Evolutionary conservation across 2,797 vertebrate genomes (phyloP).

Genomic region (Syngnathus acus): DNA sequence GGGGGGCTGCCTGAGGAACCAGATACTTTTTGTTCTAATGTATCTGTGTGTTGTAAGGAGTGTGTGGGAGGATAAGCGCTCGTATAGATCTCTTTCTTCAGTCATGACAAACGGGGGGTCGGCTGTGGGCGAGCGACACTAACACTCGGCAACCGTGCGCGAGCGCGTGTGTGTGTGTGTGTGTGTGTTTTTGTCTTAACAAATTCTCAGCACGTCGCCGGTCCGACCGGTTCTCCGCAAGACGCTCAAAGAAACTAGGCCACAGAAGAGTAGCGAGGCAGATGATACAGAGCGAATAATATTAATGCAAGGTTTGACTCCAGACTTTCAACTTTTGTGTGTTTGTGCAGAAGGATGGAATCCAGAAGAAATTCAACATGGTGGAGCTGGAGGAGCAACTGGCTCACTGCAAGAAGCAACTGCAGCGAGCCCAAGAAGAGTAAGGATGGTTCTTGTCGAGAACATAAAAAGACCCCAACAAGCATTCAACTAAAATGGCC

Average conservation of each 20-base stretch:
- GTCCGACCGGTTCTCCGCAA: slow-evolving; percentile 28
- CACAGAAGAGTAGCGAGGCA: slow-evolving; percentile 21
- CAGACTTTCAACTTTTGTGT: neutral
- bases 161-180: neutral
- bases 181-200: neutral
- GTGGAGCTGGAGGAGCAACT: slow-evolving; percentile 73
- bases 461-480: neutral
- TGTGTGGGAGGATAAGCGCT: slow-evolving; percentile 55
- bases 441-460: slow-evolving; percentile 55
- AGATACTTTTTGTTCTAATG: neutral
- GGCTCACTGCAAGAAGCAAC: slow-evolving; percentile 67
- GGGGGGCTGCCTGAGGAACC: neutral
- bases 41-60: slow-evolving; percentile 33
- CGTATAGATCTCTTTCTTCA: slow-evolving; percentile 35
- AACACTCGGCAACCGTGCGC: neutral
- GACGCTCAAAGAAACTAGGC: slow-evolving; percentile 45
- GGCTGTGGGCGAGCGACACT: slow-evolving; percentile 41
- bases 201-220: slow-evolving; percentile 19
- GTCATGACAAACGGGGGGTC: slow-evolving; percentile 16
- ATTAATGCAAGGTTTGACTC: slow-evolving; percentile 24
- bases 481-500: neutral
- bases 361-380: slow-evolving; percentile 52
- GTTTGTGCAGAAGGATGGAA: slow-evolving; percentile 36
- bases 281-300: slow-evolving; percentile 25
- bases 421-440: slow-evolving; percentile 75